These are phyloP conservation scores for Pelecanus crispus DNA, from an alignment of 2,113 vertebrate genomes.

Conservation along the genomic window DNA sequence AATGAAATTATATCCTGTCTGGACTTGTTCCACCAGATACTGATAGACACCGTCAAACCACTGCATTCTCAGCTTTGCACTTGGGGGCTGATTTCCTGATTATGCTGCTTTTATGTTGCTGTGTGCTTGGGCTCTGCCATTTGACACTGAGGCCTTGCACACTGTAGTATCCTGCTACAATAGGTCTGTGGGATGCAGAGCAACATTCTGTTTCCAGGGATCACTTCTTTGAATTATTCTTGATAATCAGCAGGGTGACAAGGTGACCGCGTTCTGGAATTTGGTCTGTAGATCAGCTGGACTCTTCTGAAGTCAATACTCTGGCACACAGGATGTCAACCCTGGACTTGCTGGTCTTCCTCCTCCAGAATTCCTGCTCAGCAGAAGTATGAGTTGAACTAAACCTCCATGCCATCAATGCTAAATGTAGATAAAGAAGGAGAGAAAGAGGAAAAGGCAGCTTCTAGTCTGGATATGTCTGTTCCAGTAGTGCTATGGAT, in stretches of 20 bases:
- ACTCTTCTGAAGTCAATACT: background rate
- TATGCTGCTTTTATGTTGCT: background rate
- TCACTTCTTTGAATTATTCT: background rate
- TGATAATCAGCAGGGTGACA: background rate
- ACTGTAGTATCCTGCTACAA: background rate
- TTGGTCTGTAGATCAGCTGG: background rate
- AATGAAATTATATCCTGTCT: background rate
- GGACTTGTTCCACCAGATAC: background rate
- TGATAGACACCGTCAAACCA: background rate
- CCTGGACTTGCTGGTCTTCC: background rate
- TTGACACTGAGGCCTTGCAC: background rate
- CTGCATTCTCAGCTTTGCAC: background rate
- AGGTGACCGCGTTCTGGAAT: background rate
- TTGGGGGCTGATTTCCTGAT: background rate
- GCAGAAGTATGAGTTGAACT: background rate
- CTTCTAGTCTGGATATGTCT: background rate
- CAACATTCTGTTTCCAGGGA: rapidly evolving
- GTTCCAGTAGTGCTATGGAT: background rate
- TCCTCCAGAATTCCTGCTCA: background rate
- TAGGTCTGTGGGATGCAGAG: background rate
- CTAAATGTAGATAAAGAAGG: background rate
- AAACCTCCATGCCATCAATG: background rate
- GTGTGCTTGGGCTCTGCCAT: background rate
- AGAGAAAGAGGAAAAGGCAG: background rate
- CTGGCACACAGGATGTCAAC: background rate